Evolutionary conservation across 2,888 invertebrate genomes (phyloP).

Genomic region (Dendrolimus houi): DNA sequence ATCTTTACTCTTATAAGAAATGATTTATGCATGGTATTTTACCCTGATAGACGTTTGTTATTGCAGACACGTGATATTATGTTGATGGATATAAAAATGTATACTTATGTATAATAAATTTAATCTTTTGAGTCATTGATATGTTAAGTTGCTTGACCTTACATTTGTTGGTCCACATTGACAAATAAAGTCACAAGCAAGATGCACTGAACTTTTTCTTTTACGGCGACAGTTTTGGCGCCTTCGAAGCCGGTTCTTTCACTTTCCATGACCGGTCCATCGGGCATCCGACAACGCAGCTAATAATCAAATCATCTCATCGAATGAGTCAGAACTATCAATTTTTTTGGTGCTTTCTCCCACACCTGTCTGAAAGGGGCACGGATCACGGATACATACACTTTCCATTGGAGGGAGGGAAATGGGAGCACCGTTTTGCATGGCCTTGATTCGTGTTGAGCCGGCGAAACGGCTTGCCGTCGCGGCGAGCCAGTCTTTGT

Average conservation of each 20-base stretch:
- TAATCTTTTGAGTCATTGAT: too few species aligned
- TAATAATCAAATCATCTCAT: slow-evolving; percentile 45
- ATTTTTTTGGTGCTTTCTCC: slow-evolving; percentile 70
- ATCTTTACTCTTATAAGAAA: too few species aligned
- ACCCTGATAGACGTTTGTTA: too few species aligned
- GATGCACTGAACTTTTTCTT: slow-evolving; percentile 34
- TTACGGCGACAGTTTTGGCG: slow-evolving; percentile 36
- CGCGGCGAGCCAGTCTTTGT: slow-evolving; percentile 38
- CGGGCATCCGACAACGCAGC: slow-evolving; percentile 27
- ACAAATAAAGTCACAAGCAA: neutral
- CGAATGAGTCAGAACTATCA: slow-evolving; percentile 61
- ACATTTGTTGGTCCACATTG: neutral
- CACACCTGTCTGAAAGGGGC: slow-evolving; percentile 68
- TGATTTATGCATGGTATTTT: too few species aligned
- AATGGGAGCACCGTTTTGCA: slow-evolving; percentile 50
- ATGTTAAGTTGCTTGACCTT: neutral
- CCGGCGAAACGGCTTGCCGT: slow-evolving; percentile 25
- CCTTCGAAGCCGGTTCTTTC: slow-evolving; percentile 54
- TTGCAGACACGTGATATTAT: too few species aligned
- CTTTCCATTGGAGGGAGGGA: slow-evolving; percentile 62
- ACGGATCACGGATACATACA: slow-evolving; percentile 69
- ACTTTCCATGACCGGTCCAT: slow-evolving; percentile 49
- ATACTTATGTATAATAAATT: too few species aligned
- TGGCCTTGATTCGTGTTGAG: slow-evolving; percentile 62
- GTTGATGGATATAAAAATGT: too few species aligned